Evolutionary conservation across 2,797 vertebrate species (phyloP).

Genomic region (Cyprinodon diabolis): DNA sequence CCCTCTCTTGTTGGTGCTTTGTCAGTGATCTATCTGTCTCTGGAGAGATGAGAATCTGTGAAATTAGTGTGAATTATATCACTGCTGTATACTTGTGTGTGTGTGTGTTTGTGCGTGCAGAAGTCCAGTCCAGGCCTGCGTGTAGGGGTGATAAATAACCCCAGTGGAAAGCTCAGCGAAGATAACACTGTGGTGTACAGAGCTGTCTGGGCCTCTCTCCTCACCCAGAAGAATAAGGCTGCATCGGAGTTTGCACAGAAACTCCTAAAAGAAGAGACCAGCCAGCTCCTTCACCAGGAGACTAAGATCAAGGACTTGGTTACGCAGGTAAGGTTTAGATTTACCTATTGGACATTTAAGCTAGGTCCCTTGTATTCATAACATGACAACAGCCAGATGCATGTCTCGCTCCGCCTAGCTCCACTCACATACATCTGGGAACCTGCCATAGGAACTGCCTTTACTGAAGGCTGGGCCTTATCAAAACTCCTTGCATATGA

Average conservation of each 20-base stretch:
- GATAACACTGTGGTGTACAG: slow-evolving; percentile 88
- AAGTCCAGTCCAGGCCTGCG: slow-evolving; percentile 86
- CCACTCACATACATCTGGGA: no score
- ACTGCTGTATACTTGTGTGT: neutral
- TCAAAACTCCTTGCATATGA: no score
- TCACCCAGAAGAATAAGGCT: slow-evolving; percentile 88
- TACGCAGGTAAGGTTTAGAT: slow-evolving; percentile 76
- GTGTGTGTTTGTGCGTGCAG: slow-evolving; percentile 69
- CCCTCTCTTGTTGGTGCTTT: slow-evolving; percentile 6
- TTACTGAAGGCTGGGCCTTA: no score
- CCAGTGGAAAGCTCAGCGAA: slow-evolving; percentile 85
- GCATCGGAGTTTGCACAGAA: slow-evolving; percentile 86
- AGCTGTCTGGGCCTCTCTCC: slow-evolving; percentile 89
- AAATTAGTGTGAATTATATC: slow-evolving; percentile 46
- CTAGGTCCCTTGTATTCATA: neutral
- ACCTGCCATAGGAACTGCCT: no score
- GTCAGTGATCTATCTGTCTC: slow-evolving; percentile 31
- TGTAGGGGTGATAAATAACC: slow-evolving; percentile 92
- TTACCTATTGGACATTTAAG: neutral
- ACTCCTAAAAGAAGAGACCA: slow-evolving; percentile 87
- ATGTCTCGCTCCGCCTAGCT: no score
- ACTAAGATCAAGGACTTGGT: slow-evolving; percentile 89
- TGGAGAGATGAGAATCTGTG: slow-evolving; percentile 45
- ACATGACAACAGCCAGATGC: no score
- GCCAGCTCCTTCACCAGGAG: slow-evolving; percentile 84